phyloP scores from a whole-genome alignment of 2,888 invertebrate species.

The Nephrotoma flavescens region DNA sequence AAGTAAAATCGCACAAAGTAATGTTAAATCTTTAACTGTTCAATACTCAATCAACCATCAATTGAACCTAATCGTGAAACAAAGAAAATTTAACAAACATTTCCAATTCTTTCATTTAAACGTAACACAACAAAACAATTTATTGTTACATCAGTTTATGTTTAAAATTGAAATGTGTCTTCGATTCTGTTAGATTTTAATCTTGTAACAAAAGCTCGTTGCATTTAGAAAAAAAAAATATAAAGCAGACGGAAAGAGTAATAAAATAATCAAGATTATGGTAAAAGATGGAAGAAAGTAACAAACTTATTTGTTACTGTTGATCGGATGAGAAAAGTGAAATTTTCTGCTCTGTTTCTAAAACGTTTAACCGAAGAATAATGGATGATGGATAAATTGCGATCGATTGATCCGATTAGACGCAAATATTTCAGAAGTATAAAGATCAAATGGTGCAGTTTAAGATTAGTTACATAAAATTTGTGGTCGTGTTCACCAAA shows the following conservation, averaged over 20 bases:
- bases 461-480: neutral
- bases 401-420: neutral
- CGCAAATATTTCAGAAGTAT: neutral
- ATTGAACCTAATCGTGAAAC: neutral
- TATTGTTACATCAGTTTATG: neutral
- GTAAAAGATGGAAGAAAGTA: neutral
- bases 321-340: neutral
- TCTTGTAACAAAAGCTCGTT: neutral
- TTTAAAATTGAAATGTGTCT: neutral
- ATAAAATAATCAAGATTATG: neutral
- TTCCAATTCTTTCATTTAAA: neutral
- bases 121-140: neutral
- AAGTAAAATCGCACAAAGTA: too few species aligned
- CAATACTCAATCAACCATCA: neutral
- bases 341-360: neutral
- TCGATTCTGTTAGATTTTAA: neutral
- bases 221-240: neutral
- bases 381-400: neutral
- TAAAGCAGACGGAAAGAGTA: neutral
- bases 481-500: neutral
- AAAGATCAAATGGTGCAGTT: neutral
- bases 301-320: neutral
- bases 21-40: too few species aligned
- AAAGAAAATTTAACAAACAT: neutral
- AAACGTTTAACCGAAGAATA: neutral